Conservation (phyloP, 2,113 vertebrate genomes). For the Castor canadensis region DNA sequence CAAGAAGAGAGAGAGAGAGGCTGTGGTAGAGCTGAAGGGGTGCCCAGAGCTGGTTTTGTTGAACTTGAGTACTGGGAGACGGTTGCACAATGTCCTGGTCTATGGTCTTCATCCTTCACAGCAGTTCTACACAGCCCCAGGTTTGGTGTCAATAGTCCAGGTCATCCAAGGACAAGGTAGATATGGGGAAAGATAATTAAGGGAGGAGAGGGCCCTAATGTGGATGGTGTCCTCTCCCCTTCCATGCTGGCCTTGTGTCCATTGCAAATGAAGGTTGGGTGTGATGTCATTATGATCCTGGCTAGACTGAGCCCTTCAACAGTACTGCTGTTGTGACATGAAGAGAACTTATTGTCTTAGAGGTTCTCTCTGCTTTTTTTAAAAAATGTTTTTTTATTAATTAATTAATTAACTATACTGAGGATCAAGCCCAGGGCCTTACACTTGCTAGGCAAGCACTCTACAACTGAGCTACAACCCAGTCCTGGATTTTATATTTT, state of each 20-base stretch:
- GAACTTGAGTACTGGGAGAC: background rate
- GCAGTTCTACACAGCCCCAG: background rate
- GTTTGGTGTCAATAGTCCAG: rapidly evolving
- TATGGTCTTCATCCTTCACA: background rate
- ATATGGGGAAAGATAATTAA: background rate
- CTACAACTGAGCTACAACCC: background rate
- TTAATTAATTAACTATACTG: background rate
- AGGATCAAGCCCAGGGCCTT: background rate
- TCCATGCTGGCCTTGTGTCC: background rate
- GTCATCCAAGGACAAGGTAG: background rate
- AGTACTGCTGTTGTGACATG: background rate
- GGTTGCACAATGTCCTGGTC: too few species aligned
- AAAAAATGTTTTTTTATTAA: background rate
- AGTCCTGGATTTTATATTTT: background rate
- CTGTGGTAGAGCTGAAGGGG: background rate
- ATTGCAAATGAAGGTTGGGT: background rate
- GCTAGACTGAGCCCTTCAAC: background rate
- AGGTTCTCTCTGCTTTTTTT: background rate
- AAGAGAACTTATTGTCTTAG: background rate
- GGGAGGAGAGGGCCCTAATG: rapidly evolving
- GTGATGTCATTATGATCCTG: rapidly evolving
- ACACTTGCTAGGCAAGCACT: background rate
- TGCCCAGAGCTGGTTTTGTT: background rate
- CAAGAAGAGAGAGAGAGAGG: too few species aligned
- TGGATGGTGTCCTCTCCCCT: background rate